These are phyloP conservation scores for Anguilla megastoma DNA, from an alignment of 2,797 vertebrate species.

Conservation along the genomic window DNA sequence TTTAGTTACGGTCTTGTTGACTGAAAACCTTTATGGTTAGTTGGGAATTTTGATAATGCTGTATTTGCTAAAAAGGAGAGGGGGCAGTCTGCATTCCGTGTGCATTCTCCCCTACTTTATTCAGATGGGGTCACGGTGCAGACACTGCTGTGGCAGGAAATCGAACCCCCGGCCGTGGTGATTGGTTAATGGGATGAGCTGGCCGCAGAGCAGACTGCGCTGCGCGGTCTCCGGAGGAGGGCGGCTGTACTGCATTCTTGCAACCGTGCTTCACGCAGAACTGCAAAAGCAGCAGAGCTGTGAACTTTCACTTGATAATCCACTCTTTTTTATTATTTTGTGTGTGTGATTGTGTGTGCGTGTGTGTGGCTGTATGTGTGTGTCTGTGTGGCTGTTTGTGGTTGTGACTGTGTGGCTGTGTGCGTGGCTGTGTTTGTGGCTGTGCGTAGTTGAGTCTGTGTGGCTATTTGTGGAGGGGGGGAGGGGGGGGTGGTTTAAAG, in stretches of 20 bases:
- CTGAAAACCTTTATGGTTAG: background rate
- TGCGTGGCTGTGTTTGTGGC: conserved; percentile 52
- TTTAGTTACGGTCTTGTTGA: background rate
- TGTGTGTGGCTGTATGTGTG: no score
- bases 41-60: background rate
- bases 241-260: conserved; percentile 25
- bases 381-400: no score
- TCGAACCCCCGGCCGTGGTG: background rate
- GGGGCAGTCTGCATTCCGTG: background rate
- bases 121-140: background rate
- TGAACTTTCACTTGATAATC: conserved; percentile 63
- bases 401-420: no score
- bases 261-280: conserved; percentile 45
- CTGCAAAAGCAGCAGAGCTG: conserved; percentile 57
- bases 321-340: conserved; percentile 67
- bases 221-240: no score
- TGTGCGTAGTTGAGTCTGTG: conserved; percentile 35
- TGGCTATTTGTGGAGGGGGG: conserved; percentile 43
- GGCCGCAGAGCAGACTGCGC: background rate
- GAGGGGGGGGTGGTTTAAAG: background rate
- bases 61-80: background rate
- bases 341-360: conserved; percentile 16
- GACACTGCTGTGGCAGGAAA: background rate
- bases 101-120: background rate
- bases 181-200: background rate